These are phyloP conservation scores for Oscheius onirici DNA, from an alignment of 2,888 invertebrate species.

Conservation along the genomic window DNA sequence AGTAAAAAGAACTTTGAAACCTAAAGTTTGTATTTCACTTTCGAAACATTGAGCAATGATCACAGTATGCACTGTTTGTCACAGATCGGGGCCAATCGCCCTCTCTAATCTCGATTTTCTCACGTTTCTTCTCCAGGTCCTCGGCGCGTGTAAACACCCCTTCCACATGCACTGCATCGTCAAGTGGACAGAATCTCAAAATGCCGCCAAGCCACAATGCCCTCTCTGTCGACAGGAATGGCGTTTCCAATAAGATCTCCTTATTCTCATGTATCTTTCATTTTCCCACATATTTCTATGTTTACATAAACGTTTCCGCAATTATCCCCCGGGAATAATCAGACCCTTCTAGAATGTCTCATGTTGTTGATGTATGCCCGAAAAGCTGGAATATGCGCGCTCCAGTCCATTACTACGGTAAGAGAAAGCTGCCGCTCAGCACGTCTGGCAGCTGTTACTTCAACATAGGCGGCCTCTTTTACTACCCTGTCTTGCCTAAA, in stretches of 20 bases:
- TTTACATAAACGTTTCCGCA: slow-evolving; percentile 37
- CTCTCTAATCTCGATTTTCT: background rate
- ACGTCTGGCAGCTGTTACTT: slow-evolving; percentile 24
- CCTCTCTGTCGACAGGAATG: slow-evolving; percentile 98
- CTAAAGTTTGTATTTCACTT: too few species aligned
- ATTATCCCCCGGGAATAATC: too few species aligned
- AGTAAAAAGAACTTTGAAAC: too few species aligned
- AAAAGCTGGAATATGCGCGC: slow-evolving; percentile 1
- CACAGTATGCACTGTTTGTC: too few species aligned
- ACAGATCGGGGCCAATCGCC: too few species aligned
- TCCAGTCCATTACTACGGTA: slow-evolving; percentile 22
- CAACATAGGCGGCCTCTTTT: slow-evolving; percentile 7
- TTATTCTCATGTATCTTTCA: too few species aligned
- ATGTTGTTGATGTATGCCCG: too few species aligned
- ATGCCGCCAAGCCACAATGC: slow-evolving; percentile 73
- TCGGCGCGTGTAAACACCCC: slow-evolving; percentile 96
- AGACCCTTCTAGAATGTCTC: too few species aligned
- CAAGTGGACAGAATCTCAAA: slow-evolving; percentile 93
- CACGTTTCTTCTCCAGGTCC: slow-evolving; percentile 41
- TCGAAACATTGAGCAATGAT: too few species aligned
- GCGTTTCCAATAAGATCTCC: slow-evolving; percentile 76
- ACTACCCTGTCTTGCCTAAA: background rate
- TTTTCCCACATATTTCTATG: slow-evolving; percentile 30
- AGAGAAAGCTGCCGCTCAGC: slow-evolving; percentile 10
- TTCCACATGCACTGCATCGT: slow-evolving; percentile 99